phyloP scores from a whole-genome alignment of 2,113 vertebrate species.

The Otus sunia region DNA sequence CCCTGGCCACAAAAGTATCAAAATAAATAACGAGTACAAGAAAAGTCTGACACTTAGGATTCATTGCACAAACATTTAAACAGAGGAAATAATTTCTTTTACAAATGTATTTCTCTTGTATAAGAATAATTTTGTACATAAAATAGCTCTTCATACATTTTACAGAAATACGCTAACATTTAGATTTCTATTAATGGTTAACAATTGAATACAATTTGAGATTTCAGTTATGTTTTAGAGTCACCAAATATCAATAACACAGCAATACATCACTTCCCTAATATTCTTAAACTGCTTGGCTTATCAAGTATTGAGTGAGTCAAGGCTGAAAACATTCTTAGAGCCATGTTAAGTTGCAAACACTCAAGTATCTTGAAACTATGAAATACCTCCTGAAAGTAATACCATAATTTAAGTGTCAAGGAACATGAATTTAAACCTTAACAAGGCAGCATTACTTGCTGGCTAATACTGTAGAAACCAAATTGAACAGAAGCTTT shows the following conservation, averaged over 20 bases:
- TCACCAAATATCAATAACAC: background rate
- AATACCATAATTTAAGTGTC: constrained; percentile 1
- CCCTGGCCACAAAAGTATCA: constrained; percentile 43
- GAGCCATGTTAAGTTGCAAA: constrained; percentile 12
- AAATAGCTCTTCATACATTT: constrained; percentile 75
- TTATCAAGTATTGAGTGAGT: background rate
- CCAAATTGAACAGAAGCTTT: background rate
- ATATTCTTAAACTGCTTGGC: background rate
- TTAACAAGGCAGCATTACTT: constrained; percentile 43
- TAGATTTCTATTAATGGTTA: constrained; percentile 13
- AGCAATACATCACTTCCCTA: background rate
- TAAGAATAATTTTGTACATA: constrained; percentile 79
- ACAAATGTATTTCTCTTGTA: constrained; percentile 69
- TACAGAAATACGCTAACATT: constrained; percentile 51
- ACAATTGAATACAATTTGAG: background rate
- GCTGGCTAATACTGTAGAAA: constrained; percentile 34
- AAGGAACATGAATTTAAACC: constrained; percentile 33
- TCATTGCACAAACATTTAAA: constrained; percentile 73
- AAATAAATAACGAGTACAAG: constrained; percentile 57
- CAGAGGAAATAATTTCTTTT: constrained; percentile 69
- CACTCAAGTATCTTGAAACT: constrained; percentile 28
- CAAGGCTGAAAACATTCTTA: constrained; percentile 4
- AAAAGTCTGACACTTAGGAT: constrained; percentile 52
- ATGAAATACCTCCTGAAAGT: constrained; percentile 24
- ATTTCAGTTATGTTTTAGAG: background rate